A percentile compares a stretch with the other conserved stretches of the same genome.
Conservation (phyloP, 53 echinoderm and acorn worm genomes). For the Temnopleurus reevesii region DNA sequence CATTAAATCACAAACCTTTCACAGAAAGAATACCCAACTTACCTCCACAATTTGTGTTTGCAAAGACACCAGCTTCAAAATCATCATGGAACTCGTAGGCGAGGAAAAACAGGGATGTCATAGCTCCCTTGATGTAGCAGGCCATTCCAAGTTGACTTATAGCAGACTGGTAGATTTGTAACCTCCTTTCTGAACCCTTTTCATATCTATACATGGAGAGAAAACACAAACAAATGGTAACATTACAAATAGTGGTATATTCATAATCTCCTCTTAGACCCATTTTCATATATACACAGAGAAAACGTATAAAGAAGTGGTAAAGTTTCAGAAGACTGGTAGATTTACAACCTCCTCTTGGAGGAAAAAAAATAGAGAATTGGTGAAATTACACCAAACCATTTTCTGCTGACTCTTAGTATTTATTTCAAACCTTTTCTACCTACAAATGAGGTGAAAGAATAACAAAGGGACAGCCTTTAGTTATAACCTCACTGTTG, state of each 20-base stretch:
- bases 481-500: too few relatives aligned
- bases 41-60: conserved; percentile 88
- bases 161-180: conserved; percentile 70
- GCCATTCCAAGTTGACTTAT: conserved; percentile 72
- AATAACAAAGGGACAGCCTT: too few relatives aligned
- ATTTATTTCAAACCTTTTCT: too few relatives aligned
- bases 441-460: too few relatives aligned
- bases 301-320: not conserved
- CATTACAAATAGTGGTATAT: conserved; percentile 68
- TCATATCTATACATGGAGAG: conserved; percentile 51
- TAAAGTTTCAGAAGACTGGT: not conserved
- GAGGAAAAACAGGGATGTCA: conserved; percentile 74
- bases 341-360: not conserved
- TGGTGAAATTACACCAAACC: too few relatives aligned
- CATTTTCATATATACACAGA: conserved; percentile 10
- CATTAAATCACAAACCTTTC: too few relatives aligned
- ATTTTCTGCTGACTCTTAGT: too few relatives aligned
- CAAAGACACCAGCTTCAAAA: conserved; percentile 71
- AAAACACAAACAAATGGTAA: not conserved
- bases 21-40: too few relatives aligned
- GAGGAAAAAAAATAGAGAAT: too few relatives aligned
- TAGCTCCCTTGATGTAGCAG: conserved; percentile 75
- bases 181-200: conserved; percentile 64
- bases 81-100: conserved; percentile 78
- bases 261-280: conserved; percentile 50